phyloP scores from a whole-genome alignment of 2,888 invertebrate species.

The Sinelater perroti region DNA sequence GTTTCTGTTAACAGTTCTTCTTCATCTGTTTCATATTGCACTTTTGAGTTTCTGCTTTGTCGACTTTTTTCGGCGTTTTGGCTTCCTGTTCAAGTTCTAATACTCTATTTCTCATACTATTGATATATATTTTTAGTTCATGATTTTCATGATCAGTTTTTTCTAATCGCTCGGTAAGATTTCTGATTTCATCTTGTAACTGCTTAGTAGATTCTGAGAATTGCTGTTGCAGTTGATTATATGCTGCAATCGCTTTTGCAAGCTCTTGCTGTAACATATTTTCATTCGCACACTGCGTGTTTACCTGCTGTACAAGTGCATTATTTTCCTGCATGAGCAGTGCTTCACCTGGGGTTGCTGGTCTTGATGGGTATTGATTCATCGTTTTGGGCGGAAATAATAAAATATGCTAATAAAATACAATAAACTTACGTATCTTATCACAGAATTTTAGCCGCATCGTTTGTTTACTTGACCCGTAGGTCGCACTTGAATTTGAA shows the following conservation, averaged over 20 bases:
- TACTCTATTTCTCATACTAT: slow-evolving; percentile 1
- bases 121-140: slow-evolving; percentile 2
- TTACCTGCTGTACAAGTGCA: slow-evolving; percentile 5
- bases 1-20: slow-evolving; percentile 1
- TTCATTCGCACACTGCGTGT: not conserved
- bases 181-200: slow-evolving; percentile 6
- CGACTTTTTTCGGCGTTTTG: not conserved
- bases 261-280: slow-evolving; percentile 4
- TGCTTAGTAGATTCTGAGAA: slow-evolving; percentile 2
- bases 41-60: no score
- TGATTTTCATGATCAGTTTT: slow-evolving; percentile 4
- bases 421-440: slow-evolving; percentile 7
- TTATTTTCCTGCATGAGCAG: slow-evolving; percentile 3
- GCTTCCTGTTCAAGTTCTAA: slow-evolving; percentile 2
- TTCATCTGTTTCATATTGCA: slow-evolving; percentile 2
- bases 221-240: slow-evolving; percentile 2
- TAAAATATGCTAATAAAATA: slow-evolving; percentile 5
- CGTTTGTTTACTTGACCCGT: no score
- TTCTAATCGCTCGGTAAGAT: not conserved
- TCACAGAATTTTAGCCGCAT: no score
- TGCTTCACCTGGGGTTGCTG: not conserved
- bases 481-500: no score
- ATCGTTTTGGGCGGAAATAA: slow-evolving; percentile 4
- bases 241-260: not conserved
- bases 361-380: slow-evolving; percentile 6